Percentiles rank a stretch among this genome's conserved stretches.
Evolutionary conservation across 2,113 vertebrate genomes (phyloP).

Genomic region (Saiga tatarica): DNA sequence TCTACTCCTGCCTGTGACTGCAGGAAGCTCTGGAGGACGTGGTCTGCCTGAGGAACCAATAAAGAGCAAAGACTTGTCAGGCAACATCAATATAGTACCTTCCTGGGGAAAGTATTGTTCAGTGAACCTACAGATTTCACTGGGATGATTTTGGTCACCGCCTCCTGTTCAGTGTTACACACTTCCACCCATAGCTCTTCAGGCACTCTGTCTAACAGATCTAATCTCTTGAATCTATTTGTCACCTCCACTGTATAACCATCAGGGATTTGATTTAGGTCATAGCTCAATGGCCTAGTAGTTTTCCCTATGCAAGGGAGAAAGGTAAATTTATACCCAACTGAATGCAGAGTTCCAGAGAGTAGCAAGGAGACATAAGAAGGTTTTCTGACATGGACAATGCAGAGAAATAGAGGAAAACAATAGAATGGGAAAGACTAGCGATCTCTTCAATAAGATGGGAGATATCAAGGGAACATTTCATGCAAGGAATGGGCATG

Average conservation of each 20-base stretch:
- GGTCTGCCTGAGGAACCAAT: slow-evolving; percentile 15
- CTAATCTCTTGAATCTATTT: neutral
- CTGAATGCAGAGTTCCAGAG: neutral
- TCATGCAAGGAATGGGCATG: neutral
- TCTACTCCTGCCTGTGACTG: neutral
- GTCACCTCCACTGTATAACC: neutral
- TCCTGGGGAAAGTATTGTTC: neutral
- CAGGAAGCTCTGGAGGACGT: slow-evolving; percentile 49
- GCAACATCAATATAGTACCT: neutral
- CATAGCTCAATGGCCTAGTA: neutral
- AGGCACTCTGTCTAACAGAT: neutral
- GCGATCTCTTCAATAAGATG: neutral
- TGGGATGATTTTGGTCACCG: neutral
- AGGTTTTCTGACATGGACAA: neutral
- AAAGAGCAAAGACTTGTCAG: neutral
- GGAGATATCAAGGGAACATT: neutral
- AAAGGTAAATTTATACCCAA: neutral
- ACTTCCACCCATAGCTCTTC: neutral
- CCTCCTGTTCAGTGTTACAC: neutral
- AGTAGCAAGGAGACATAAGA: no score
- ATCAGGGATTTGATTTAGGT: neutral
- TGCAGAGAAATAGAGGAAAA: neutral
- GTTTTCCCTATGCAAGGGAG: neutral
- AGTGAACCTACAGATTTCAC: neutral
- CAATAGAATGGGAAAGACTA: neutral